Conservation (phyloP, 1,140 invertebrate genomes). For the Pissodes strobi region DNA sequence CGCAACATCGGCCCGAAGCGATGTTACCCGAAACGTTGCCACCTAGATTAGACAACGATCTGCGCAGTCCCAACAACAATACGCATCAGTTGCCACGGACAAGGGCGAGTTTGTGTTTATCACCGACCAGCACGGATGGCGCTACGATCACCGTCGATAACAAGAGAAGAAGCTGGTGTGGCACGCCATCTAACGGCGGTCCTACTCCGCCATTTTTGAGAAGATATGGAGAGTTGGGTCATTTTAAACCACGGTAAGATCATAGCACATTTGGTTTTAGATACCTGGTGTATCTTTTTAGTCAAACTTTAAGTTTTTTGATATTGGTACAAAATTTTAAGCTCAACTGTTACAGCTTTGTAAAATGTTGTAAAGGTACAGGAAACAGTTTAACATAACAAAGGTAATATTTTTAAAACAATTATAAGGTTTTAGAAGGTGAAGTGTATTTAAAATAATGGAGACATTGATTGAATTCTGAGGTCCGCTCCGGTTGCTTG, state of each 20-base stretch:
- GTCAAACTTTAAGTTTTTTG: no score
- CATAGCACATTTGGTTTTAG: no score
- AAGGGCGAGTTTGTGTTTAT: constrained; percentile 50
- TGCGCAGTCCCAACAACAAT: constrained; percentile 52
- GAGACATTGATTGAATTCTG: no score
- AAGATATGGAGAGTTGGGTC: constrained; percentile 52
- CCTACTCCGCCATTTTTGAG: constrained; percentile 35
- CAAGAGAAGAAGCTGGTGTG: constrained; percentile 52
- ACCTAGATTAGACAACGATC: constrained; percentile 48
- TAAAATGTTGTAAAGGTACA: no score
- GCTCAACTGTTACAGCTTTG: no score
- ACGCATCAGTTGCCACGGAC: constrained; percentile 44
- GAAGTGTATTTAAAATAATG: no score
- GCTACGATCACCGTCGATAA: constrained; percentile 41
- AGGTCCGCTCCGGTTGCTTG: no score
- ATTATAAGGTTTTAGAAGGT: no score
- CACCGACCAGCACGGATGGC: constrained; percentile 39
- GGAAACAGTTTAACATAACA: no score
- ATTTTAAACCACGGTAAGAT: constrained; percentile 53
- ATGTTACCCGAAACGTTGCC: constrained; percentile 50
- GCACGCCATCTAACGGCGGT: constrained; percentile 43
- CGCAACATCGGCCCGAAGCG: background rate
- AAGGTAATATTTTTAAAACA: no score
- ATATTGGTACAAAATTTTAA: no score
- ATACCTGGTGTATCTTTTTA: no score